Evolutionary conservation across 1,140 invertebrate species (phyloP).

Genomic region (Hyles vespertilio): DNA sequence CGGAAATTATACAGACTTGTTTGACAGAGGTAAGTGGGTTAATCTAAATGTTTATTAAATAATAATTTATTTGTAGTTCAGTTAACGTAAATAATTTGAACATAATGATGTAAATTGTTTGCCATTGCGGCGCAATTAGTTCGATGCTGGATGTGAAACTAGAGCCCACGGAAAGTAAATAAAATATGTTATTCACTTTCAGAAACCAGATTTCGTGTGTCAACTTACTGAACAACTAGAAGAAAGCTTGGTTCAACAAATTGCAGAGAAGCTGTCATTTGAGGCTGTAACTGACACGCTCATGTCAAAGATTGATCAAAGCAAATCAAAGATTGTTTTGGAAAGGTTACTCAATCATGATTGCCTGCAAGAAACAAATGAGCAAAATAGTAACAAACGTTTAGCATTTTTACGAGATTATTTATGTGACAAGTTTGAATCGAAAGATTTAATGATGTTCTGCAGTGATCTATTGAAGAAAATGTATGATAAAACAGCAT

Average conservation of each 20-base stretch:
- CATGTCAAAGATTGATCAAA: conserved; percentile 30
- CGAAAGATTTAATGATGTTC: conserved; percentile 47
- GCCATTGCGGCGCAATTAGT: too few species aligned
- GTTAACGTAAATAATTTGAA: too few species aligned
- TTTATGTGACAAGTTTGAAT: conserved; percentile 36
- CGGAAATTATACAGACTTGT: conserved; percentile 37
- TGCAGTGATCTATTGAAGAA: conserved; percentile 53
- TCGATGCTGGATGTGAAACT: too few species aligned
- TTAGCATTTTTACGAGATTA: conserved; percentile 38
- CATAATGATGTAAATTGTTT: too few species aligned
- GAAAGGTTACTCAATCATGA: conserved; percentile 32
- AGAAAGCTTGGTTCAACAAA: conserved; percentile 28
- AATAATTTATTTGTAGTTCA: too few species aligned
- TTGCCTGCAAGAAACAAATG: conserved; percentile 5
- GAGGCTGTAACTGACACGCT: conserved; percentile 29
- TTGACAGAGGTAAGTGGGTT: conserved; percentile 45
- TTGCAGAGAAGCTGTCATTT: conserved; percentile 35
- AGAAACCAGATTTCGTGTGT: conserved; percentile 48
- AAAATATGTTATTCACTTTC: conserved; percentile 19
- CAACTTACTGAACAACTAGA: conserved; percentile 33
- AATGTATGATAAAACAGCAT: conserved; percentile 31
- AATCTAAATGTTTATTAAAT: neutral
- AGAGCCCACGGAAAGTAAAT: too few species aligned
- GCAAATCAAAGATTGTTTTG: conserved; percentile 24
- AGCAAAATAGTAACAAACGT: conserved; percentile 13